Conservation (phyloP, 1,140 invertebrate species). For the Rhizoglyphus robini region DNA sequence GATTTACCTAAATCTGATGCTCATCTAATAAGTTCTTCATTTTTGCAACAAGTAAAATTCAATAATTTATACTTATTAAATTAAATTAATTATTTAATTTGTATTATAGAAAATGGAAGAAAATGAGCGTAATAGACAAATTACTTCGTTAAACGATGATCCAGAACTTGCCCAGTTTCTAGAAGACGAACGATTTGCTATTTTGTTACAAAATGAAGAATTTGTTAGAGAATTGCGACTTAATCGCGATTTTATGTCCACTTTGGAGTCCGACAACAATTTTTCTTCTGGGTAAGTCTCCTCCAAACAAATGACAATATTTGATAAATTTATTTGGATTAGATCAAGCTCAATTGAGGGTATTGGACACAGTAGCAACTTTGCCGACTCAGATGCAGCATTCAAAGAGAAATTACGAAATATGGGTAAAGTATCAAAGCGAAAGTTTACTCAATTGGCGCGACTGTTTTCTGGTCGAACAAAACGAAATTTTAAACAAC, state of each 20-base stretch:
- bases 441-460: slow-evolving; percentile 65
- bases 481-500: slow-evolving; percentile 40
- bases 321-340: neutral
- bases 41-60: slow-evolving; percentile 33
- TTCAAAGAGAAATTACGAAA: slow-evolving; percentile 67
- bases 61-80: neutral
- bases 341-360: neutral
- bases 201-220: slow-evolving; percentile 81
- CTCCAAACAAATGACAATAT: neutral
- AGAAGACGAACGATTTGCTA: slow-evolving; percentile 65
- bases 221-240: slow-evolving; percentile 72
- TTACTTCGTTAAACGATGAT: slow-evolving; percentile 33
- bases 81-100: neutral
- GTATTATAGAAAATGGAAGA: slow-evolving; percentile 32
- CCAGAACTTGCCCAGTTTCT: slow-evolving; percentile 44
- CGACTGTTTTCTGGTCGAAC: slow-evolving; percentile 58
- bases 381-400: slow-evolving; percentile 51
- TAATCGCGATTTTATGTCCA: slow-evolving; percentile 77
- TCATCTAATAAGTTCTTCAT: slow-evolving; percentile 31
- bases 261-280: slow-evolving; percentile 43
- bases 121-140: slow-evolving; percentile 32
- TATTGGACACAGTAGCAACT: neutral
- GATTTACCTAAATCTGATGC: slow-evolving; percentile 15
- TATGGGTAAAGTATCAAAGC: slow-evolving; percentile 73
- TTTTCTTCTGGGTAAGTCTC: neutral